Conservation (phyloP, 2,113 vertebrate species). For the Synodontis membranacea region DNA sequence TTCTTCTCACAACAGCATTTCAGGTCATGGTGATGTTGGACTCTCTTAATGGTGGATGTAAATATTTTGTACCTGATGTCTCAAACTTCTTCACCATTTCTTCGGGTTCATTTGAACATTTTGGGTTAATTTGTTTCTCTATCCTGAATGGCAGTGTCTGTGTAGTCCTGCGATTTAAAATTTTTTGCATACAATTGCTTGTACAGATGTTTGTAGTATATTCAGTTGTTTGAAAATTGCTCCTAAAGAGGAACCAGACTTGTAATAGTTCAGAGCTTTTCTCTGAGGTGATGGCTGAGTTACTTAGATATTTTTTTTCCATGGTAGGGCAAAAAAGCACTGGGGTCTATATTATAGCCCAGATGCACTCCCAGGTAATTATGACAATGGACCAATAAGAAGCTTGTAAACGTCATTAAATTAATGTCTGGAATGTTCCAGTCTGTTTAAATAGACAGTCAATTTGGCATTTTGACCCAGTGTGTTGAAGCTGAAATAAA, state of each 20-base stretch:
- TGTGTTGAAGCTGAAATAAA: background rate
- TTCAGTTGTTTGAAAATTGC: too few species aligned
- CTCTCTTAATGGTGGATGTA: background rate
- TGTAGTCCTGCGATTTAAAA: background rate
- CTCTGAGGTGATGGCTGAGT: background rate
- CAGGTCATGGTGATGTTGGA: background rate
- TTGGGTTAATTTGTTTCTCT: background rate
- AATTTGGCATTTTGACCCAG: background rate
- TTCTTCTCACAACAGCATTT: background rate
- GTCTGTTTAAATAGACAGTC: background rate
- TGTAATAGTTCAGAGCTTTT: too few species aligned
- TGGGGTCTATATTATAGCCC: too few species aligned
- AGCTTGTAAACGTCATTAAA: background rate
- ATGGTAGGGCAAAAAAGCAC: too few species aligned
- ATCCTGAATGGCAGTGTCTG: background rate
- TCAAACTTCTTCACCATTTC: background rate
- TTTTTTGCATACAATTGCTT: background rate
- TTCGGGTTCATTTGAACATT: too few species aligned
- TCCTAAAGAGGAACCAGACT: too few species aligned
- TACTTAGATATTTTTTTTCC: background rate
- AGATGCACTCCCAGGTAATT: too few species aligned
- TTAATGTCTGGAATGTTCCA: background rate
- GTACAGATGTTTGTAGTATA: background rate
- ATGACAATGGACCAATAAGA: background rate
- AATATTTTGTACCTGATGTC: background rate